phyloP scores from a whole-genome alignment of 1,140 invertebrate genomes.

The Campoletis sonorensis region DNA sequence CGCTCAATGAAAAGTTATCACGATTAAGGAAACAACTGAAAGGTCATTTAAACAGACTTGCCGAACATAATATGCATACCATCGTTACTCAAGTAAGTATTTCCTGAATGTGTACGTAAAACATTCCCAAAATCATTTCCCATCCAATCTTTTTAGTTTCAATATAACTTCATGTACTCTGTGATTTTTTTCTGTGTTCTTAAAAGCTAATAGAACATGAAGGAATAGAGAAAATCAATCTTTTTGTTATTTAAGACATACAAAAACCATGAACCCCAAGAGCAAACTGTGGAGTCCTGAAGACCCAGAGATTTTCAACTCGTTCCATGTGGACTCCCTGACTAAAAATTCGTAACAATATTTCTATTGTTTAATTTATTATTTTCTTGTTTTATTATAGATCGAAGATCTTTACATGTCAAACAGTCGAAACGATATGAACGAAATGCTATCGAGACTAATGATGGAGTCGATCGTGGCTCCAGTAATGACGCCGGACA shows the following conservation, averaged over 20 bases:
- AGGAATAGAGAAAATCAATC: conserved; percentile 24
- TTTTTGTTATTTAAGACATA: too few relatives aligned
- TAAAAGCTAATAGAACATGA: too few relatives aligned
- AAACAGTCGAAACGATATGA: conserved; percentile 90
- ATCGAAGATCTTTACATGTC: conserved; percentile 86
- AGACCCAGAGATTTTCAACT: too few relatives aligned
- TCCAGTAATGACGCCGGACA: conserved; percentile 82
- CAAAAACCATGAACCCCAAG: too few relatives aligned
- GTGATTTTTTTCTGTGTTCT: too few relatives aligned
- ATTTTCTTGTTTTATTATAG: conserved; percentile 68
- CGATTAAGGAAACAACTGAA: conserved; percentile 88
- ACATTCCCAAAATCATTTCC: conserved; percentile 1
- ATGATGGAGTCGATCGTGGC: conserved; percentile 83
- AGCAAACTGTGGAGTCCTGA: too few relatives aligned
- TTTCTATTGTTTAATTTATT: too few relatives aligned
- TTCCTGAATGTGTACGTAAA: not conserved
- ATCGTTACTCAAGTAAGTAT: conserved; percentile 82
- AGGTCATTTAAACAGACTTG: conserved; percentile 91
- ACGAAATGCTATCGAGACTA: conserved; percentile 83
- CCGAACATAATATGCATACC: conserved; percentile 91
- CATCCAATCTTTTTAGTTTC: too few relatives aligned
- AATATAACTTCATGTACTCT: too few relatives aligned
- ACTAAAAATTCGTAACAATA: too few relatives aligned
- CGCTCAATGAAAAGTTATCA: conserved; percentile 79
- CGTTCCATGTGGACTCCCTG: too few relatives aligned